phyloP scores from a whole-genome alignment of 2,888 invertebrate species.

The Himalopsyche tibetana region DNA sequence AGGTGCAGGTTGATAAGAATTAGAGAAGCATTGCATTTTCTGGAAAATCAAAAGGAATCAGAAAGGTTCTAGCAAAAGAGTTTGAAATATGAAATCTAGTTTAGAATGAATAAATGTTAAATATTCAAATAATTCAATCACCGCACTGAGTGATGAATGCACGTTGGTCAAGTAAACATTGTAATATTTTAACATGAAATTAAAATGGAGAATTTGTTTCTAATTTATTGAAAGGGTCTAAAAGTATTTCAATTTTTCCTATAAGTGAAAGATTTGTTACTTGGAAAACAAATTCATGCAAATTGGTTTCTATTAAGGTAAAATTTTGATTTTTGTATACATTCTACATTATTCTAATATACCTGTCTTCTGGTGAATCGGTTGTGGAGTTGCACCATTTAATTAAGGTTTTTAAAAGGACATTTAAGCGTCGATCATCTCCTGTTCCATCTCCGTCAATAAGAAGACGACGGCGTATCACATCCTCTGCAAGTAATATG shows the following conservation, averaged over 20 bases:
- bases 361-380: slow-evolving; percentile 82
- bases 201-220: neutral
- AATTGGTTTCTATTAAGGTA: neutral
- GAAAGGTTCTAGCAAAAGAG: too few relatives aligned
- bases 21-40: too few relatives aligned
- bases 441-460: slow-evolving; percentile 99
- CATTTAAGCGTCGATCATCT: slow-evolving; percentile 93
- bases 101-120: too few relatives aligned
- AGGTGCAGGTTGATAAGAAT: too few relatives aligned
- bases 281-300: neutral
- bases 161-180: neutral
- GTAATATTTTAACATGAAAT: neutral
- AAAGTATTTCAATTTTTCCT: too few relatives aligned
- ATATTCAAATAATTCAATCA: too few relatives aligned
- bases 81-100: too few relatives aligned
- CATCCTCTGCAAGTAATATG: slow-evolving; percentile 85
- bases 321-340: neutral
- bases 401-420: slow-evolving; percentile 87
- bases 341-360: slow-evolving; percentile 66
- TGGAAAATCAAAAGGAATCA: too few relatives aligned
- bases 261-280: neutral
- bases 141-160: too few relatives aligned
- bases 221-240: too few relatives aligned
- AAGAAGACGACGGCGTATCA: slow-evolving; percentile 91
- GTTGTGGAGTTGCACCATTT: slow-evolving; percentile 86